Percentiles rank a stretch among this genome's conserved stretches.
phyloP scores from a whole-genome alignment of 2,797 vertebrate genomes.

The Darevskia nairensis region DNA sequence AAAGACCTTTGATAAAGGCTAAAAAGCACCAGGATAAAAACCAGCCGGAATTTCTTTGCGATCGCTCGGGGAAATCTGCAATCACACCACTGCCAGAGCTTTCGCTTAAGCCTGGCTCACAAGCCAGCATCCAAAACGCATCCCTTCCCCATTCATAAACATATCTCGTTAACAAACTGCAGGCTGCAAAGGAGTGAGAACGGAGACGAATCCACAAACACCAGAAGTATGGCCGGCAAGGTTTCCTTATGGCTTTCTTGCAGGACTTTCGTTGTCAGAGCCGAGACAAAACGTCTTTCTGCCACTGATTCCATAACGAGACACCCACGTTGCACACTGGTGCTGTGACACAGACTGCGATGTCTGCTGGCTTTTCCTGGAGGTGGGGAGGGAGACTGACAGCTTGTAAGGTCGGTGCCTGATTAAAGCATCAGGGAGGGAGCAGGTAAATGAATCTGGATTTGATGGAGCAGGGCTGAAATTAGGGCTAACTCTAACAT shows the following conservation, averaged over 20 bases:
- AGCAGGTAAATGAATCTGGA: too few relatives aligned
- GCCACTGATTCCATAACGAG: neutral
- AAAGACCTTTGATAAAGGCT: slow-evolving; percentile 50
- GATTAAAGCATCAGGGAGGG: too few relatives aligned
- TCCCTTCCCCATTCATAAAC: slow-evolving; percentile 67
- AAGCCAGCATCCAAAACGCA: slow-evolving; percentile 70
- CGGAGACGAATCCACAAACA: neutral
- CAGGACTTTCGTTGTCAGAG: neutral
- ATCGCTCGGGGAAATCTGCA: slow-evolving; percentile 65
- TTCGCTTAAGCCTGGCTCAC: slow-evolving; percentile 67
- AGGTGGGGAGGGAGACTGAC: neutral
- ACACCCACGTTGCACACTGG: neutral
- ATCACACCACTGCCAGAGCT: slow-evolving; percentile 59
- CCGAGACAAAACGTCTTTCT: neutral
- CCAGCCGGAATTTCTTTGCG: slow-evolving; percentile 64
- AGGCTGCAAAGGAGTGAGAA: slow-evolving; percentile 51
- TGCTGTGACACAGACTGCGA: neutral
- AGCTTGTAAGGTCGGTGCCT: neutral
- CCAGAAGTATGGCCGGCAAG: neutral
- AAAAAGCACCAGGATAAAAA: slow-evolving; percentile 59
- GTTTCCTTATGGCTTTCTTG: neutral
- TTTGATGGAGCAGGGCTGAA: neutral
- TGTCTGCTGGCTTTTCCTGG: neutral
- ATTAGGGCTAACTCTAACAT: neutral
- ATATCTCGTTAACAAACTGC: slow-evolving; percentile 63